These are phyloP conservation scores for Mesorhabditis spiculigera DNA, from an alignment of 2,888 invertebrate genomes.

Conservation along the genomic window DNA sequence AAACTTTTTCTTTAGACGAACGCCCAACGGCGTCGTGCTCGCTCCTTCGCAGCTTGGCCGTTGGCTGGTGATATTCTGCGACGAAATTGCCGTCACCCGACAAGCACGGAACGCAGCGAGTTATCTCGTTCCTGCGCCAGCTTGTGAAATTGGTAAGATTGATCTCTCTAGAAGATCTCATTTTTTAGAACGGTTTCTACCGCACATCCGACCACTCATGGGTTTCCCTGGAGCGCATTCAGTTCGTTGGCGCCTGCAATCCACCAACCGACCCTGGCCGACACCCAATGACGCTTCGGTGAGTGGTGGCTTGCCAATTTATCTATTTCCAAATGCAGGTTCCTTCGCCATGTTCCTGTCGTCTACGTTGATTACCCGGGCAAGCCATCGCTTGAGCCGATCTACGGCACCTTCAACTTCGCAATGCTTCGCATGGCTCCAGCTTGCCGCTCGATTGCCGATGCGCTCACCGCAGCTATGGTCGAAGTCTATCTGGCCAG, in stretches of 20 bases:
- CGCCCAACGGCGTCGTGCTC: conserved; percentile 92
- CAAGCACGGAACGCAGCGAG: conserved; percentile 76
- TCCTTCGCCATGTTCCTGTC: conserved; percentile 86
- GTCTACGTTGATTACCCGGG: conserved; percentile 99
- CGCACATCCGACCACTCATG: conserved; percentile 88
- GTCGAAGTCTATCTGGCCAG: conserved; percentile 94
- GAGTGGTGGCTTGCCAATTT: background rate
- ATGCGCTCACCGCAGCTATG: conserved; percentile 96
- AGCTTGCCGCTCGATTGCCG: conserved; percentile 84
- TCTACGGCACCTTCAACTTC: conserved; percentile 93
- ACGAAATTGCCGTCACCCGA: conserved; percentile 99
- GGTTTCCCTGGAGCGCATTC: conserved; percentile 94
- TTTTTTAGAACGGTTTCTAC: conserved; percentile 72
- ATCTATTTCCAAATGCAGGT: conserved; percentile 52
- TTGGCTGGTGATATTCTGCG: conserved; percentile 98
- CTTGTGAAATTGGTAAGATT: conserved; percentile 74
- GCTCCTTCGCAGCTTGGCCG: conserved; percentile 78
- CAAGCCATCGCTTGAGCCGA: conserved; percentile 84
- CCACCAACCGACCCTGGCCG: conserved; percentile 98
- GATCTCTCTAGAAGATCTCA: background rate
- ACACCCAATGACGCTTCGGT: conserved; percentile 50
- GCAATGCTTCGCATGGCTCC: conserved; percentile 95
- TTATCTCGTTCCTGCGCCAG: conserved; percentile 97
- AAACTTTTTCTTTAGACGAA: conserved; percentile 66
- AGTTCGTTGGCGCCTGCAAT: conserved; percentile 99